Evolutionary conservation across 2,888 invertebrate genomes (phyloP).

Genomic region (Ochropacha duplaris): DNA sequence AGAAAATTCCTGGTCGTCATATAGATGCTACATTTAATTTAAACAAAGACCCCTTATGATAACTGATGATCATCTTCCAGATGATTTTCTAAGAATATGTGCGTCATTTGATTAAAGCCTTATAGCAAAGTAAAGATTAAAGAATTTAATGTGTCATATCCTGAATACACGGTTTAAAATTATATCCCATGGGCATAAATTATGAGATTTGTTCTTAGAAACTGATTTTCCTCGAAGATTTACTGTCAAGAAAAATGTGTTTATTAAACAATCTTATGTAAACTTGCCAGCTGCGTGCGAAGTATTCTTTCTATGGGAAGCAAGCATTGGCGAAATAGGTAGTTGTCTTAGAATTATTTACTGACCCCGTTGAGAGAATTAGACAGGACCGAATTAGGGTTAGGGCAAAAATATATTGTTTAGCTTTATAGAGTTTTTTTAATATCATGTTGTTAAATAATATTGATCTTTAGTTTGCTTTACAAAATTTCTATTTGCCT

Average conservation of each 20-base stretch:
- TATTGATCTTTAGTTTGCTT: too few species aligned
- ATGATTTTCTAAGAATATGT: slow-evolving; percentile 1
- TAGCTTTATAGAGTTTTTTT: too few species aligned
- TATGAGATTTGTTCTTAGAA: neutral
- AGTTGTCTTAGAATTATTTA: too few species aligned
- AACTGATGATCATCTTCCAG: neutral
- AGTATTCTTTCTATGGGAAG: neutral
- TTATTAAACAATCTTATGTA: neutral
- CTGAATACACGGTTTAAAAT: neutral
- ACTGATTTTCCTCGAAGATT: neutral
- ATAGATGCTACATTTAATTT: neutral
- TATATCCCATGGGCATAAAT: neutral
- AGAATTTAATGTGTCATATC: slow-evolving; percentile 3
- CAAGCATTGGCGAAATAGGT: too few species aligned
- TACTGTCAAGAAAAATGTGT: neutral
- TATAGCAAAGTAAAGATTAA: neutral
- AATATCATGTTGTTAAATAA: neutral
- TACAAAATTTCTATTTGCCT: too few species aligned
- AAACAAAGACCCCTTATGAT: neutral
- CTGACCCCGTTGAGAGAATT: neutral
- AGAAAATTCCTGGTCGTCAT: neutral
- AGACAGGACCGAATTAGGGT: neutral
- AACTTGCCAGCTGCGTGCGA: neutral
- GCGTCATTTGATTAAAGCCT: neutral
- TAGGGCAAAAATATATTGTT: too few species aligned